These are phyloP conservation scores for Halictus rubicundus DNA, from an alignment of 1,140 invertebrate species.

Conservation along the genomic window DNA sequence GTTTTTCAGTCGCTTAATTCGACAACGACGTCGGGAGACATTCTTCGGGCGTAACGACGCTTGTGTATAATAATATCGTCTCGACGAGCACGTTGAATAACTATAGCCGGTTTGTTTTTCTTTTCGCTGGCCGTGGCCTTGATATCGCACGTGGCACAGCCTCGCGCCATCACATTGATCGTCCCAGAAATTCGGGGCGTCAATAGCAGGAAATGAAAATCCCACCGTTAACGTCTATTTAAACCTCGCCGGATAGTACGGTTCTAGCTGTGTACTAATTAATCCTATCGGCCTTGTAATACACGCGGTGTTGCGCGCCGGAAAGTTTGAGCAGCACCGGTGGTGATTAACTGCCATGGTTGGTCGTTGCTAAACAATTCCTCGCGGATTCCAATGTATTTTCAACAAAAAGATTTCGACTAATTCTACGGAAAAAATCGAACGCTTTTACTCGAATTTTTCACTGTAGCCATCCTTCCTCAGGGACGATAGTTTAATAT, in stretches of 20 bases:
- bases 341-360: background rate
- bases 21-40: background rate
- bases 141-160: conserved; percentile 45
- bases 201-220: conserved; percentile 48
- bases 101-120: conserved; percentile 17
- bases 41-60: background rate
- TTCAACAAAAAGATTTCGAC: background rate
- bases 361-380: too few species aligned
- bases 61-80: background rate
- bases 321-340: background rate
- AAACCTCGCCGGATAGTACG: conserved; percentile 9
- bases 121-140: conserved; percentile 35
- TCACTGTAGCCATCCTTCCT: too few species aligned
- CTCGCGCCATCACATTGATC: conserved; percentile 29
- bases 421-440: too few species aligned
- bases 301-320: background rate
- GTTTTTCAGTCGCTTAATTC: background rate
- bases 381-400: too few species aligned
- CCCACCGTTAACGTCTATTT: conserved; percentile 15
- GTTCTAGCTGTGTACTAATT: background rate
- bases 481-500: too few species aligned
- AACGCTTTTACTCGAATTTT: too few species aligned
- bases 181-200: conserved; percentile 14
- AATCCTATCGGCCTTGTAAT: background rate
- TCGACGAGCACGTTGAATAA: background rate